phyloP scores from a whole-genome alignment of 2,888 invertebrate species.

The Nemapogon koenigi region DNA sequence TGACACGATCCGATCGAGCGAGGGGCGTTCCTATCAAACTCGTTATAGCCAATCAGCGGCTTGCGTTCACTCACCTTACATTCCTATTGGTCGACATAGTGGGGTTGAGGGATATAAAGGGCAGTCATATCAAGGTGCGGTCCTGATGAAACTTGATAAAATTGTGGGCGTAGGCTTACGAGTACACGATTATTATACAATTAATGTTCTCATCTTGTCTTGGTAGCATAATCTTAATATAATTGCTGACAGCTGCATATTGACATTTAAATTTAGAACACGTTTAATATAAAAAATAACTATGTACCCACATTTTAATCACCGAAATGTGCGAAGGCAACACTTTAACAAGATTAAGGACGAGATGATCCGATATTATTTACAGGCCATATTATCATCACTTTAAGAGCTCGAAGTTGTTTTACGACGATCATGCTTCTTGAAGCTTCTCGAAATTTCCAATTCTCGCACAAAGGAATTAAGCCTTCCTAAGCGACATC shows the following conservation, averaged over 20 bases:
- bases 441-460: constrained; percentile 5
- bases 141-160: constrained; percentile 7
- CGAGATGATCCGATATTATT: constrained; percentile 46
- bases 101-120: constrained; percentile 49
- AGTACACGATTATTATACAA: too few relatives aligned
- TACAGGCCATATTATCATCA: constrained; percentile 40
- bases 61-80: constrained; percentile 21
- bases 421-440: constrained; percentile 30
- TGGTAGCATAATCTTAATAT: too few relatives aligned
- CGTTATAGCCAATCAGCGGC: constrained; percentile 51
- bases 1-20: constrained; percentile 26
- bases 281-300: too few relatives aligned
- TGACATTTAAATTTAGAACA: too few relatives aligned
- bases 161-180: constrained; percentile 5
- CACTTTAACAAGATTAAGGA: constrained; percentile 42
- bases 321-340: too few relatives aligned
- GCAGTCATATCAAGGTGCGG: constrained; percentile 13
- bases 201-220: too few relatives aligned
- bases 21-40: constrained; percentile 60
- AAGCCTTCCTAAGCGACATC: constrained; percentile 50
- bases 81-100: constrained; percentile 39
- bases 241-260: too few relatives aligned
- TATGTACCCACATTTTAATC: too few relatives aligned
- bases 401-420: constrained; percentile 27
- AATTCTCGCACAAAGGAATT: constrained; percentile 45